These are phyloP conservation scores for Quadriops clusia DNA, from an alignment of 2,888 invertebrate genomes.

Conservation along the genomic window DNA sequence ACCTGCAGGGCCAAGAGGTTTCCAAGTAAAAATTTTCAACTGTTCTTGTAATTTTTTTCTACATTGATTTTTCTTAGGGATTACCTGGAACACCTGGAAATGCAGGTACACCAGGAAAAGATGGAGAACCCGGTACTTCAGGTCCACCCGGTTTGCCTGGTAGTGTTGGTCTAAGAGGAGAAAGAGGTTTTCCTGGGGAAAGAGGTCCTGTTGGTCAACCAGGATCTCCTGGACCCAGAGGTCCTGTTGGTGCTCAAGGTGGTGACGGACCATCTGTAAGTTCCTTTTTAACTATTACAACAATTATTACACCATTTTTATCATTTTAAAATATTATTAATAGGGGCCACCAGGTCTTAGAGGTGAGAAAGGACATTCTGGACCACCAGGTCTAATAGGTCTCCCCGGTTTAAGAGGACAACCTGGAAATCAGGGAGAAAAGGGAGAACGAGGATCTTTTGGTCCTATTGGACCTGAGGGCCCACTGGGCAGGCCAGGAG, in stretches of 20 bases:
- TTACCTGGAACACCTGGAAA: constrained; percentile 63
- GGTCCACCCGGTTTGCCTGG: constrained; percentile 50
- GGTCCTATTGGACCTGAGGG: constrained; percentile 69
- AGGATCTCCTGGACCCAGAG: constrained; percentile 53
- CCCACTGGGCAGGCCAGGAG: constrained; percentile 52
- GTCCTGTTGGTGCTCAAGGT: constrained; percentile 55
- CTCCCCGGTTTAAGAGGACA: constrained; percentile 57
- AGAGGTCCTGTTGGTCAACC: constrained; percentile 57
- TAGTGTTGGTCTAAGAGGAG: constrained; percentile 44
- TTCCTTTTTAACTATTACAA: constrained; percentile 9
- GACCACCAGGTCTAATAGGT: constrained; percentile 58
- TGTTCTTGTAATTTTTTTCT: constrained; percentile 1
- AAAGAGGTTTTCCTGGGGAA: constrained; percentile 63
- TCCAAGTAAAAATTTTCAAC: constrained; percentile 45
- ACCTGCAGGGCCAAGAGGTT: constrained; percentile 65
- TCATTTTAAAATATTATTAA: constrained; percentile 3
- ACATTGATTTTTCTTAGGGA: constrained; percentile 21
- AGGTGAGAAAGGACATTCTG: constrained; percentile 61
- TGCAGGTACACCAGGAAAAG: constrained; percentile 66
- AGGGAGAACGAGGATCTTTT: constrained; percentile 60
- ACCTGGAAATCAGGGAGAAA: constrained; percentile 55
- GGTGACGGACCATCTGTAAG: constrained; percentile 55
- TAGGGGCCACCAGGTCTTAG: constrained; percentile 54
- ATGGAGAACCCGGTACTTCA: constrained; percentile 62
- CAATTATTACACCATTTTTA: too few relatives aligned